Evolutionary conservation across 2,888 invertebrate genomes (phyloP).

Genomic region (Idaea biselata): DNA sequence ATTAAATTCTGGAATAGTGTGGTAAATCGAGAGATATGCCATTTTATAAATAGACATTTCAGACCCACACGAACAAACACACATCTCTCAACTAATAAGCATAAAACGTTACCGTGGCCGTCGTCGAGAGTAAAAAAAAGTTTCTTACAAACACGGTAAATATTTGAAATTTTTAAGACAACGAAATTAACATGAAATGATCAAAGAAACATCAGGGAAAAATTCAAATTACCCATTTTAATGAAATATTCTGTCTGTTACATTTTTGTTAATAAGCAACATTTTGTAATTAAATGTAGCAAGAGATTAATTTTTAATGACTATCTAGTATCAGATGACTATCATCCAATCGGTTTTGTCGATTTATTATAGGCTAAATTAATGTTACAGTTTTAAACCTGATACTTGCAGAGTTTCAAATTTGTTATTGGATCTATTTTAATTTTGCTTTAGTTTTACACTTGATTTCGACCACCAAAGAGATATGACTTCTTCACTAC

Average conservation of each 20-base stretch:
- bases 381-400: not conserved
- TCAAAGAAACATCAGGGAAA: not conserved
- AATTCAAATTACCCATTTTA: not conserved
- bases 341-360: not conserved
- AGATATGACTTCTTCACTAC: too few relatives aligned
- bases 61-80: too few relatives aligned
- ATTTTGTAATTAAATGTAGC: not conserved
- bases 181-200: not conserved
- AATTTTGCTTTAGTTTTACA: not conserved
- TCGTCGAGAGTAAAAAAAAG: not conserved
- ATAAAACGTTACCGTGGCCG: too few relatives aligned
- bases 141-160: not conserved
- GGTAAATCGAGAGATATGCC: too few relatives aligned
- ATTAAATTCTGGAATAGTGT: too few relatives aligned
- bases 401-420: not conserved
- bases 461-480: too few relatives aligned
- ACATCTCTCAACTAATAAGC: too few relatives aligned
- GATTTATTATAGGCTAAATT: not conserved
- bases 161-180: not conserved
- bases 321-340: not conserved
- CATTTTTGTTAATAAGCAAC: not conserved
- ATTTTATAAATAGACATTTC: too few relatives aligned
- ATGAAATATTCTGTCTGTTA: not conserved
- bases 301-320: not conserved
- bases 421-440: not conserved